Percentiles rank a stretch among this genome's conserved stretches.
These are phyloP conservation scores for Axis porcinus DNA, from an alignment of 2,113 vertebrate species.

Conservation along the genomic window DNA sequence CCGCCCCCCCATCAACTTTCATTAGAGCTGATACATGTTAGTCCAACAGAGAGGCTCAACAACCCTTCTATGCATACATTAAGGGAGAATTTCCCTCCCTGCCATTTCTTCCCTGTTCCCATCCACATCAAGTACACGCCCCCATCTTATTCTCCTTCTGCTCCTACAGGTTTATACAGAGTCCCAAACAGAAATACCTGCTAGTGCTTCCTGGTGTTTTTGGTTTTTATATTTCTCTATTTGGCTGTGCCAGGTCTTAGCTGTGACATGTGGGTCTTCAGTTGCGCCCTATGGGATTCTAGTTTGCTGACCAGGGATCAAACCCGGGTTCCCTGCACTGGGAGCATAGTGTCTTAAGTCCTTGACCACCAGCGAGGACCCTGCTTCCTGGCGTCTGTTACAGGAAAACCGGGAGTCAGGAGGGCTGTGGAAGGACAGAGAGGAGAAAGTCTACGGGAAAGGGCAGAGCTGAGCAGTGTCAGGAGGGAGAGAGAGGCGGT, in stretches of 20 bases:
- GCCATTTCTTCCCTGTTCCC: neutral
- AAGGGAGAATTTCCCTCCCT: neutral
- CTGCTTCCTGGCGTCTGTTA: neutral
- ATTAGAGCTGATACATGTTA: neutral
- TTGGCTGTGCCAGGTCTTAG: neutral
- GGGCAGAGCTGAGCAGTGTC: no score
- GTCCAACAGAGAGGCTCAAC: neutral
- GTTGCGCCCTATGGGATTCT: neutral
- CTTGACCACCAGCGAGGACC: neutral
- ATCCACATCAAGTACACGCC: neutral
- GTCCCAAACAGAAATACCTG: neutral
- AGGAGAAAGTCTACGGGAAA: neutral
- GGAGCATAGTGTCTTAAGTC: neutral
- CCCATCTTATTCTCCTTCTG: neutral
- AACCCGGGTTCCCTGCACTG: neutral
- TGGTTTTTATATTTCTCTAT: neutral
- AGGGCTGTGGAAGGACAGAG: neutral
- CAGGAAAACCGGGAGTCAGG: neutral
- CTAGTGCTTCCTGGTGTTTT: neutral
- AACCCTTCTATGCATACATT: neutral
- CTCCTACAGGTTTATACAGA: neutral
- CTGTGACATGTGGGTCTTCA: accelerated
- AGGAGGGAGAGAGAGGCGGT: neutral
- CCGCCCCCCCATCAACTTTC: neutral
- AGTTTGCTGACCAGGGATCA: neutral